Conservation (phyloP, 2,113 vertebrate genomes). For the Chauna torquata region DNA sequence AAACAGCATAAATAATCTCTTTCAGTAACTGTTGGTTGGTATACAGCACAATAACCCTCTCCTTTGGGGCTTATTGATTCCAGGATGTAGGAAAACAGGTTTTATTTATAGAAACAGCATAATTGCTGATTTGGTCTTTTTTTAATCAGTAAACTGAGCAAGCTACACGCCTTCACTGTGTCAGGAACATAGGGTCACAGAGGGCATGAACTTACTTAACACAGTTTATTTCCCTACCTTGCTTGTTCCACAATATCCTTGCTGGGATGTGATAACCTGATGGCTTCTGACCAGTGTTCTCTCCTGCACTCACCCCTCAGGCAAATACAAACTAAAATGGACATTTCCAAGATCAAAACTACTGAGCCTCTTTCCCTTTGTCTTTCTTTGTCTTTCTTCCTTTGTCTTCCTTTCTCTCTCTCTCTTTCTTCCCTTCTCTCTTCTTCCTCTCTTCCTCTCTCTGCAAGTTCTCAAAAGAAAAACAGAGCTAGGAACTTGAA, state of each 20-base stretch:
- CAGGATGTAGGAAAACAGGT: not conserved
- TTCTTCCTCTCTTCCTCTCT: too few species aligned
- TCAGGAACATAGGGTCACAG: not conserved
- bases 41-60: not conserved
- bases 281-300: not conserved
- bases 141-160: not conserved
- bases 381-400: too few species aligned
- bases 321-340: not conserved
- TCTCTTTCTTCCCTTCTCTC: too few species aligned
- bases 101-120: not conserved
- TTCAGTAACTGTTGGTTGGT: not conserved
- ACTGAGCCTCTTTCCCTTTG: not conserved
- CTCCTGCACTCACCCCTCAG: not conserved
- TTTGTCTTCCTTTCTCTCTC: accelerated
- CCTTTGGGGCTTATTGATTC: not conserved
- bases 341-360: not conserved
- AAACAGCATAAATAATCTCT: not conserved
- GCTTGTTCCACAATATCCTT: not conserved
- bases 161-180: not conserved
- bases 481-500: not conserved
- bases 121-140: not conserved
- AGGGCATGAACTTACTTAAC: not conserved
- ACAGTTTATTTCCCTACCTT: not conserved
- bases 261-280: not conserved
- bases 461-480: not conserved